phyloP scores from a whole-genome alignment of 1,140 invertebrate genomes.

The Pseudoatta argentina region DNA sequence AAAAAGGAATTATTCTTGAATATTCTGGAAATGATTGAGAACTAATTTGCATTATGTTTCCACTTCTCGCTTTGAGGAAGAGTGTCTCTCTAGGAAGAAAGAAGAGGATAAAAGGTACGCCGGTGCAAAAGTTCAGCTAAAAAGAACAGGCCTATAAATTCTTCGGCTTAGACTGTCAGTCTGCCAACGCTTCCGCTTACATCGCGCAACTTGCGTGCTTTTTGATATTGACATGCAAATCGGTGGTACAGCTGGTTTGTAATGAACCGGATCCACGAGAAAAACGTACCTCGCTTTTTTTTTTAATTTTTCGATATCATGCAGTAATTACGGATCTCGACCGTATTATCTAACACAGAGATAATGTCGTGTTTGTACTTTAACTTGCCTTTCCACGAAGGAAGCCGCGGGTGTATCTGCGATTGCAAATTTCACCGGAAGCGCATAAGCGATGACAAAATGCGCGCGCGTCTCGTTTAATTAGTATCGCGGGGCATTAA shows the following conservation, averaged over 20 bases:
- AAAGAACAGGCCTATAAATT: not conserved
- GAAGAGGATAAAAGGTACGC: too few species aligned
- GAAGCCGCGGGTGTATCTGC: not conserved
- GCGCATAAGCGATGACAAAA: not conserved
- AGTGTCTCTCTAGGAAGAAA: too few species aligned
- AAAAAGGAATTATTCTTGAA: not conserved
- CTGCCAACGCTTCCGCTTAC: conserved; percentile 3
- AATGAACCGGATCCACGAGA: conserved; percentile 16
- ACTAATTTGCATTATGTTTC: not conserved
- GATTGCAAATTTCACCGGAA: conserved; percentile 8
- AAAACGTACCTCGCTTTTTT: not conserved
- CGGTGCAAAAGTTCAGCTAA: too few species aligned
- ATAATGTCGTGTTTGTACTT: not conserved
- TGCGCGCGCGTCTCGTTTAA: conserved; percentile 19
- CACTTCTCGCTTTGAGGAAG: not conserved
- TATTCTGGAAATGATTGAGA: not conserved
- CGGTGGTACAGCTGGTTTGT: not conserved
- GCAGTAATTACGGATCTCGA: conserved; percentile 23
- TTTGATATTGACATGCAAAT: conserved; percentile 5
- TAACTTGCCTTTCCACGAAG: not conserved
- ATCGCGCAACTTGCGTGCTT: not conserved
- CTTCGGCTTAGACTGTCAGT: too few species aligned
- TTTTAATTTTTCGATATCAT: not conserved
- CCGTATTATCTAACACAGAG: conserved; percentile 9
- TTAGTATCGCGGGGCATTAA: conserved; percentile 34